Evolutionary conservation across 2,113 vertebrate genomes (phyloP).

Genomic region (Donacobius atricapilla): DNA sequence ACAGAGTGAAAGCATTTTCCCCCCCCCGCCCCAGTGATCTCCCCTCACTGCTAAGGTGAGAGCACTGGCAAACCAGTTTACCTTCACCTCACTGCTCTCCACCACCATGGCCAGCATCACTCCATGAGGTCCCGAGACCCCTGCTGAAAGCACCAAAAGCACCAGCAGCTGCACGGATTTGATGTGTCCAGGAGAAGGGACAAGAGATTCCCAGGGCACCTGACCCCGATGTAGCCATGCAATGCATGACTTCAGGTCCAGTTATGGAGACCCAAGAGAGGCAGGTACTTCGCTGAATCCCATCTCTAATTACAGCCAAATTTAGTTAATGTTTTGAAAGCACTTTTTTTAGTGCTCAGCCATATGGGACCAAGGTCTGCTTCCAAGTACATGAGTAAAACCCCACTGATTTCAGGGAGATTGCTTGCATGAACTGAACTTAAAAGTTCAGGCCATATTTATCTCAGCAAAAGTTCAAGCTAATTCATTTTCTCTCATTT

Average conservation of each 20-base stretch:
- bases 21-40: fast-evolving
- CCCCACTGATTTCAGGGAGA: background rate
- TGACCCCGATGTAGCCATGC: background rate
- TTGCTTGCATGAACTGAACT: constrained; percentile 24
- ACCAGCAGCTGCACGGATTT: fast-evolving
- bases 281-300: background rate
- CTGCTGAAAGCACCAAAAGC: background rate
- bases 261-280: background rate
- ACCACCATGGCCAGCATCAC: fast-evolving
- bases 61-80: fast-evolving
- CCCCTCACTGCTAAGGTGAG: background rate
- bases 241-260: fast-evolving
- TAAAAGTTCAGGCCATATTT: constrained; percentile 51
- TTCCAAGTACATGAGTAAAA: background rate
- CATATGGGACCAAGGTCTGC: background rate
- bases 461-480: constrained; percentile 49
- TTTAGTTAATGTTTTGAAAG: background rate
- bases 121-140: background rate
- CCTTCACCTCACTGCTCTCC: fast-evolving
- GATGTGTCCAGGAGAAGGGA: background rate
- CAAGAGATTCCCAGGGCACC: background rate
- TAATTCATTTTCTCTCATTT: constrained; percentile 44
- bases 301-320: background rate
- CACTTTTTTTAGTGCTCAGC: background rate
- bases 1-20: fast-evolving